A percentile compares a stretch with the other conserved stretches of the same genome.
phyloP scores from a whole-genome alignment of 2,797 vertebrate species.

The Crax fasciolata region DNA sequence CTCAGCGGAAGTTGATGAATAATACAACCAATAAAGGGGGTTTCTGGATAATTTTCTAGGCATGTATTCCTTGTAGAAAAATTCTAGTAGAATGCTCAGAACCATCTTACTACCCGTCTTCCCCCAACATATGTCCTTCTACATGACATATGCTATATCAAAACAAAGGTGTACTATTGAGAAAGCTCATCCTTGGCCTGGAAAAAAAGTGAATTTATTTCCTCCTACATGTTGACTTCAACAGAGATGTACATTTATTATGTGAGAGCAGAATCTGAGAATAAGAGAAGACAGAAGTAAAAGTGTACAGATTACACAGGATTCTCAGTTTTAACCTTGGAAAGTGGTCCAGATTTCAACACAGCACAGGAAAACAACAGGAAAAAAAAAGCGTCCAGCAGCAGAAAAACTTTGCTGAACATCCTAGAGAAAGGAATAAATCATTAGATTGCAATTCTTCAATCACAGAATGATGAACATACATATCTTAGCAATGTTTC shows the following conservation, averaged over 20 bases:
- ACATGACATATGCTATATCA: background rate
- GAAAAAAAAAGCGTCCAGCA: background rate
- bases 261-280: background rate
- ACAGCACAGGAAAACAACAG: background rate
- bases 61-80: background rate
- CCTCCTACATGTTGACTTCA: background rate
- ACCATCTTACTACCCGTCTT: background rate
- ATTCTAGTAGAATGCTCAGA: background rate
- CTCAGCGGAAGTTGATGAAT: background rate
- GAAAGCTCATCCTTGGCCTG: background rate
- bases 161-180: background rate
- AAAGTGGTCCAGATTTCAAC: background rate
- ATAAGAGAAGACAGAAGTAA: background rate
- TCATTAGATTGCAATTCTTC: background rate
- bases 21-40: background rate
- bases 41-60: background rate
- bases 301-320: background rate
- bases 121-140: background rate
- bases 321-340: background rate
- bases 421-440: background rate
- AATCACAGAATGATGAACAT: background rate
- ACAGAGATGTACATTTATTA: background rate
- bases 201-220: background rate
- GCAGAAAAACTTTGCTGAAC: background rate
- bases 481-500: slow-evolving; percentile 6